Evolutionary conservation across 1,140 invertebrate genomes (phyloP), one percentile per base, ranked within the genome.

Genomic region (Drosophila trapezifrons): DNA sequence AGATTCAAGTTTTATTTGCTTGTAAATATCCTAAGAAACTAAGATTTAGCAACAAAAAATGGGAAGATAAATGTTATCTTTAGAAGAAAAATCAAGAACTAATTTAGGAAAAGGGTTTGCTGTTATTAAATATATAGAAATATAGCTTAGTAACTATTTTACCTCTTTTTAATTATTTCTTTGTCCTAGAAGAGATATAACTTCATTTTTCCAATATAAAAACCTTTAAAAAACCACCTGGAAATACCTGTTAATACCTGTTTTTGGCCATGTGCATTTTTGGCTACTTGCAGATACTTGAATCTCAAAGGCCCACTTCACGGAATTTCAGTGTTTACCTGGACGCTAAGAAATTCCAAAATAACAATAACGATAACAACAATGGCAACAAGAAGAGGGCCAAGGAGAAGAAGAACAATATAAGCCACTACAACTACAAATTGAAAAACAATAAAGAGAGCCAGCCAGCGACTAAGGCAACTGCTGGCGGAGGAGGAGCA

Each of bases 261-360:
- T 18, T 37, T 27, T 15, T 18, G 13, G 8, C 12, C 17, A 15
- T 52, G 18, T 64, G 35, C 49, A 37, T 55, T 54, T 52, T 18
- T 20, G 35, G 25, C 37, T 75, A 51, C 56, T 71, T 90, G 25
- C 81, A 91, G 89, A 82, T 91, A 78, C 84, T 90, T 55, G 80
- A 87, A 71, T 90, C 89, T 60, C 87, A 89, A 82, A 89, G 78
- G 80, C 79, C 86, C 76, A 74, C 70, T 70, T 69, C 67, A 52
- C 76, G 72, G 57, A 85, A 85, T 75, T 85, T 85, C 69, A 85
- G 46, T 77, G 81, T 74, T 74, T 78, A 85, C 64, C 81, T 85
- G 64, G 81, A 80, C 65, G 67, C 54, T 43, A 84, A 70, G 42
- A 76, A 66, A 65, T 52, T 58, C 64, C 43, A 43, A 78, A 66